These are phyloP conservation scores for Eptesicus fuscus DNA, from an alignment of 2,113 vertebrate genomes.

Conservation along the genomic window DNA sequence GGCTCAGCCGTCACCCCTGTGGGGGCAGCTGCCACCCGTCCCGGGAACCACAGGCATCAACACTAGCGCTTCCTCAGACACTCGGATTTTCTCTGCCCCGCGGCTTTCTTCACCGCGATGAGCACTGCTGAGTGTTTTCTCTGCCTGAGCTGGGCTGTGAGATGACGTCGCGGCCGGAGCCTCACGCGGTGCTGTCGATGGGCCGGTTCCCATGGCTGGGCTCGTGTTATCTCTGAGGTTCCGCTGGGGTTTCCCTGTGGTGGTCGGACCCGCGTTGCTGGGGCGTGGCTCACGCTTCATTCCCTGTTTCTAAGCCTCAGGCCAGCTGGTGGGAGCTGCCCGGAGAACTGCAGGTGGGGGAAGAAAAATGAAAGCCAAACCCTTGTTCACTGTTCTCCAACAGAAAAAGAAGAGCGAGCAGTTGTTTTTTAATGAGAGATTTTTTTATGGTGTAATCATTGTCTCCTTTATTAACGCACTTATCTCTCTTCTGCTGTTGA, in stretches of 20 bases:
- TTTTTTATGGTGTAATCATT: background rate
- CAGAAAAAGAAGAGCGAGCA: background rate
- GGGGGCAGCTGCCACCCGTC: background rate
- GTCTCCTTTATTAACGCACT: background rate
- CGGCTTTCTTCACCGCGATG: background rate
- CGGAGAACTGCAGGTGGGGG: background rate
- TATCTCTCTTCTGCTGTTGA: background rate
- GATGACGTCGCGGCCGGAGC: no score
- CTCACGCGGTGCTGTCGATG: no score
- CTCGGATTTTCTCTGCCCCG: constrained; percentile 45
- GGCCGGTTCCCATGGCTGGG: no score
- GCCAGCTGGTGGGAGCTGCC: background rate
- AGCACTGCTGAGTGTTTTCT: no score
- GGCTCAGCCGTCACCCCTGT: background rate
- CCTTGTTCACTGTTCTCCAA: background rate
- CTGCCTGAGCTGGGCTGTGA: background rate
- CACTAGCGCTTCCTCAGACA: constrained; percentile 37
- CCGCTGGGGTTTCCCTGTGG: no score
- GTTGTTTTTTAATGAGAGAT: background rate
- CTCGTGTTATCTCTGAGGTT: no score
- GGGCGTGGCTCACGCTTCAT: no score
- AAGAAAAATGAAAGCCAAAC: background rate
- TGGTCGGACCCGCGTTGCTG: no score
- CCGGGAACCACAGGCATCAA: background rate
- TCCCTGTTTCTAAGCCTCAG: background rate